phyloP scores from a whole-genome alignment of 2,113 vertebrate genomes.

The Anser brachyrhynchus region DNA sequence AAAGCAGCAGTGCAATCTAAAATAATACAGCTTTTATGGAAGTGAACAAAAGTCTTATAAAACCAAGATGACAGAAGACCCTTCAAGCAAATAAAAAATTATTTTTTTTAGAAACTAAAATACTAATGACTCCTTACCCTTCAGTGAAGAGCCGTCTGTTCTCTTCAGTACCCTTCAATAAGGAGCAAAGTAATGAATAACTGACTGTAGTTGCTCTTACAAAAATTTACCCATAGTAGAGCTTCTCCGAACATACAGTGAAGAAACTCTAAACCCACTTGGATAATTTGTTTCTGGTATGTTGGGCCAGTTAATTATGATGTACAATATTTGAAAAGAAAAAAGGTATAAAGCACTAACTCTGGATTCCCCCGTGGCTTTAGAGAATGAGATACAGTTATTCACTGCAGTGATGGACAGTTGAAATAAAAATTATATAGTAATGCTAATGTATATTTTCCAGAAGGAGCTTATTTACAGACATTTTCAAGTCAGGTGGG shows the following conservation, averaged over 20 bases:
- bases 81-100: background rate
- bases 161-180: background rate
- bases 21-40: background rate
- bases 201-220: background rate
- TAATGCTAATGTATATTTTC: background rate
- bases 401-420: background rate
- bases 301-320: background rate
- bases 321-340: background rate
- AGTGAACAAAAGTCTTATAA: background rate
- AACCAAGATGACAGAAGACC: background rate
- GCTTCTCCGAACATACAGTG: background rate
- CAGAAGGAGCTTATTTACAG: background rate
- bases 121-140: background rate
- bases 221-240: background rate
- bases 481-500: background rate
- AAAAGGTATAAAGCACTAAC: background rate
- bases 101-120: background rate
- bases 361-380: background rate
- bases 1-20: background rate
- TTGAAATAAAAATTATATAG: background rate
- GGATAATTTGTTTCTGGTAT: background rate
- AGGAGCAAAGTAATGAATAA: background rate
- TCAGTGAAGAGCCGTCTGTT: background rate
- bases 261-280: background rate
- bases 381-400: background rate